Conservation (phyloP, 2,797 vertebrate genomes). For the Prionace glauca region DNA sequence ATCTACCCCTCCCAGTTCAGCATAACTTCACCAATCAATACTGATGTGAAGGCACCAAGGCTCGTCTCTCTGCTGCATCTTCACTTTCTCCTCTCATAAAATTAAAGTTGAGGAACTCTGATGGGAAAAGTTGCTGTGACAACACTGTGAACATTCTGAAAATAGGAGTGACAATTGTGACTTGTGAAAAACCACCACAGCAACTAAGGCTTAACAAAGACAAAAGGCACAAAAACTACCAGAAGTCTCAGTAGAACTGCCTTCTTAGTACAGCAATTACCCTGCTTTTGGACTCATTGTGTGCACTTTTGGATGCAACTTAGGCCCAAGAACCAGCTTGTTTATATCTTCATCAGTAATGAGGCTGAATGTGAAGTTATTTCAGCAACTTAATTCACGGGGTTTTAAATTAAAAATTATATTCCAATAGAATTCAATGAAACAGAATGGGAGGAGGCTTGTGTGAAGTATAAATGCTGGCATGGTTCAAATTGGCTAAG, state of each 20-base stretch:
- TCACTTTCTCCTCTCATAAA: not conserved
- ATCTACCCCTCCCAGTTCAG: not conserved
- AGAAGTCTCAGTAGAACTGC: not conserved
- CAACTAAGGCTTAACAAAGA: not conserved
- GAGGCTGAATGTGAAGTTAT: not conserved
- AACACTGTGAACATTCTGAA: not conserved
- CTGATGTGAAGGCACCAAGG: not conserved
- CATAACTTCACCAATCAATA: not conserved
- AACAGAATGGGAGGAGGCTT: not conserved
- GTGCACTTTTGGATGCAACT: not conserved
- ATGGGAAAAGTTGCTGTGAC: not conserved
- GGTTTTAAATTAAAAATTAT: not conserved
- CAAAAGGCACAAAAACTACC: not conserved
- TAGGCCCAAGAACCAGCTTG: not conserved
- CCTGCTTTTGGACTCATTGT: not conserved
- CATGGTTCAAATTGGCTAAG: not conserved
- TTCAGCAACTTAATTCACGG: not conserved
- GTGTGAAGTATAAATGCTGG: not conserved
- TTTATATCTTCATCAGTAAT: not conserved
- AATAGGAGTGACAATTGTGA: not conserved
- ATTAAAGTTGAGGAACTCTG: not conserved
- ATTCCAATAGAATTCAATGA: not conserved
- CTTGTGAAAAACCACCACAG: not conserved
- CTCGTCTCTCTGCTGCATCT: not conserved
- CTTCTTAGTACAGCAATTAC: not conserved